These are phyloP conservation scores for Bos indicus DNA, from an alignment of 2,113 vertebrate genomes.

Conservation along the genomic window DNA sequence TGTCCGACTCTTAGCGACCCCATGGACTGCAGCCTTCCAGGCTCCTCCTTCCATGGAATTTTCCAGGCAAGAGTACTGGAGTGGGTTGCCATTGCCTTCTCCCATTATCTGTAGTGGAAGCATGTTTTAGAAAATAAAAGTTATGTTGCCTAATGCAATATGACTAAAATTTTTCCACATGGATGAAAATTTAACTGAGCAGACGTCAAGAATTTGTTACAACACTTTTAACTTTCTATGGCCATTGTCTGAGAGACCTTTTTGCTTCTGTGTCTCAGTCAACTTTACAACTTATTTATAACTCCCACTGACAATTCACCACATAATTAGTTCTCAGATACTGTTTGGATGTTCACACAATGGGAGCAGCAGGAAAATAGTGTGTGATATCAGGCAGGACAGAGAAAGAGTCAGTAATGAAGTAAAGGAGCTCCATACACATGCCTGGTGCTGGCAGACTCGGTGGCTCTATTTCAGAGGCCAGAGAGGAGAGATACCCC, in stretches of 20 bases:
- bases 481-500: not conserved
- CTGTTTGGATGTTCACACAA: not conserved
- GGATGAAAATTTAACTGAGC: not conserved
- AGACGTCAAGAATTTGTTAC: not conserved
- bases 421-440: fast-evolving
- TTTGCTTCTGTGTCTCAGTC: not conserved
- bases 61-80: too few species aligned
- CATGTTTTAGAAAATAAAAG: not conserved
- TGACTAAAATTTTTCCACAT: not conserved
- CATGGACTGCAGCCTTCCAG: too few species aligned
- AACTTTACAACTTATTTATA: not conserved
- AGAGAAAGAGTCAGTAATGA: not conserved
- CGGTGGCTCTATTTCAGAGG: not conserved
- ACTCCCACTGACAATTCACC: not conserved
- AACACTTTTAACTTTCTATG: not conserved
- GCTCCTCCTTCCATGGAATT: too few species aligned
- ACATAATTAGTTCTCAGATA: not conserved
- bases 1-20: too few species aligned
- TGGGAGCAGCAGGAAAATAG: not conserved
- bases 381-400: not conserved
- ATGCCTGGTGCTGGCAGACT: fast-evolving
- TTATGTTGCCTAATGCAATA: not conserved
- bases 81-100: too few species aligned
- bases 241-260: not conserved
- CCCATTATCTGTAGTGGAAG: not conserved